Percentiles rank a stretch among this genome's conserved stretches.
Conservation (phyloP, 2,888 invertebrate genomes). For the Amaurobius ferox region DNA sequence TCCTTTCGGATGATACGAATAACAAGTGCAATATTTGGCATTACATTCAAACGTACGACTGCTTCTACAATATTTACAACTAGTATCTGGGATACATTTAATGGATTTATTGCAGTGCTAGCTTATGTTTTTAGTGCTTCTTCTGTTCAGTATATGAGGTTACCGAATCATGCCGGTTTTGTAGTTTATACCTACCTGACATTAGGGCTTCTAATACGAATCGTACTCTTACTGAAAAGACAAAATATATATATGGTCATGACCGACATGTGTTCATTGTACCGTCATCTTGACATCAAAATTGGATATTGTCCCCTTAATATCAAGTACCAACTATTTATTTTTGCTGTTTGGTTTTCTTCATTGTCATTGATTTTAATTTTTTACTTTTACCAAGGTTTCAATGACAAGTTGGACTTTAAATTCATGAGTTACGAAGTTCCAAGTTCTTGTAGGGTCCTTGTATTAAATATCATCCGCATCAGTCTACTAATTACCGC, state of each 20-base stretch:
- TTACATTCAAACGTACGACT: background rate
- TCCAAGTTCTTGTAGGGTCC: background rate
- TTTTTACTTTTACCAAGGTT: background rate
- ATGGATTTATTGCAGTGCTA: background rate
- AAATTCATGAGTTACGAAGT: background rate
- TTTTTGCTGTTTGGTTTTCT: background rate
- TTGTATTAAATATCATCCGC: background rate
- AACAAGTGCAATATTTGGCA: conserved; percentile 9
- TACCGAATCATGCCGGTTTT: background rate
- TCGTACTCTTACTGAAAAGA: background rate
- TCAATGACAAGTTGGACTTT: background rate
- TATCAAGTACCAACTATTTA: background rate
- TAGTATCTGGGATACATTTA: conserved; percentile 17
- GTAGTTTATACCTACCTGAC: conserved; percentile 24
- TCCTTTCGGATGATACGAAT: background rate
- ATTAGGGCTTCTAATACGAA: conserved; percentile 9
- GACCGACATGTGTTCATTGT: background rate
- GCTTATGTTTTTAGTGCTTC: conserved; percentile 1
- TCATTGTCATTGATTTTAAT: background rate
- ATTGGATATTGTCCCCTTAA: background rate
- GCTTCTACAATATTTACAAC: background rate
- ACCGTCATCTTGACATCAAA: background rate
- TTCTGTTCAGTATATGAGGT: background rate
- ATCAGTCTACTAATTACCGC: background rate
- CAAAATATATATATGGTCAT: background rate